phyloP scores from a whole-genome alignment of 1,140 invertebrate genomes.

The Drosophila kanapiae region DNA sequence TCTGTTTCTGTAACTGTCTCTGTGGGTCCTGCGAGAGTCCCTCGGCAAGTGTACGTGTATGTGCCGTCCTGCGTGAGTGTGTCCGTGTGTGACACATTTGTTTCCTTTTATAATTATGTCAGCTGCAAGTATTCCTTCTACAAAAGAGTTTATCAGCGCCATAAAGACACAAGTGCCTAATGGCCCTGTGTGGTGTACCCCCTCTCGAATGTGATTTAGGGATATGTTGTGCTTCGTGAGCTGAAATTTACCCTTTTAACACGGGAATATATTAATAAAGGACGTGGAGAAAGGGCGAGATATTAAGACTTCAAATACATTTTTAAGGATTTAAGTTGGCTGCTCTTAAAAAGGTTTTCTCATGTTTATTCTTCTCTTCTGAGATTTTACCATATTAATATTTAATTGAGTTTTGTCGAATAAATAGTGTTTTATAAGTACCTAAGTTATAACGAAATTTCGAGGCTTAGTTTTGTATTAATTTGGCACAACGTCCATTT shows the following conservation, averaged over 20 bases:
- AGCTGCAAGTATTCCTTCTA: slow-evolving; percentile 76
- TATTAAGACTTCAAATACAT: neutral
- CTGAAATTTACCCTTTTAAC: slow-evolving; percentile 5
- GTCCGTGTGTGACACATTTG: slow-evolving; percentile 69
- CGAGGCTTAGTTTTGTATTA: neutral
- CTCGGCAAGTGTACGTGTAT: slow-evolving; percentile 23
- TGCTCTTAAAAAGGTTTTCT: too few relatives aligned
- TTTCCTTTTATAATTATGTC: slow-evolving; percentile 82
- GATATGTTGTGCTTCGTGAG: slow-evolving; percentile 12
- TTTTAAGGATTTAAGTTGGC: neutral
- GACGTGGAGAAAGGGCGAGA: neutral
- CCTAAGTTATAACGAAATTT: neutral
- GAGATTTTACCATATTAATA: neutral
- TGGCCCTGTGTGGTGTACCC: slow-evolving; percentile 2
- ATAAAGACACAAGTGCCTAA: slow-evolving; percentile 60
- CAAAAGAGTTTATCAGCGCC: slow-evolving; percentile 70
- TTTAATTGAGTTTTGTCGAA: neutral
- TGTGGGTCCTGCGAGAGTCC: slow-evolving; percentile 59
- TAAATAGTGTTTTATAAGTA: neutral
- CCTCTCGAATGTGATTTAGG: slow-evolving; percentile 25
- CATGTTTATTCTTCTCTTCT: too few relatives aligned
- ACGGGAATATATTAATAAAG: slow-evolving; percentile 12
- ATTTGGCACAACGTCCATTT: neutral
- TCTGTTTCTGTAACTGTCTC: slow-evolving; percentile 44
- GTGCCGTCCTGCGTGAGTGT: slow-evolving; percentile 27